Evolutionary conservation across 1,140 invertebrate genomes (phyloP), one percentile per base, ranked within the genome.

Genomic region (Magallana angulata): DNA sequence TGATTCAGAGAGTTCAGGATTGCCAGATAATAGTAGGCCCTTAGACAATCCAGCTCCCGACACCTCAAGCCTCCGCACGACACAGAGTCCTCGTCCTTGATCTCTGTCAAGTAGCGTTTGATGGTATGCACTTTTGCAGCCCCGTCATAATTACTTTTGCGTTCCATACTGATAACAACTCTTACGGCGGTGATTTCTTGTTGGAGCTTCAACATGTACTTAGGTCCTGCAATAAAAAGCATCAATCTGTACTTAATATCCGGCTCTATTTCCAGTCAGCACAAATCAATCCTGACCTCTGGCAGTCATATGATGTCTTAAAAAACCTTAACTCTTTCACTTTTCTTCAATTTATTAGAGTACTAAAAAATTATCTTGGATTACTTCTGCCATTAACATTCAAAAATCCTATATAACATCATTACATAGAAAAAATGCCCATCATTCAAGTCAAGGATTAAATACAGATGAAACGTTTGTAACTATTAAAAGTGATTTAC

Each of bases 151-250:
- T 91, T 89, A 58, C 88, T 90, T 68, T 91, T 89, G 36, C 85
- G 91, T 85, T 94, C 92, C 90, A 94, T 92, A 68, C 90, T 93
- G 58, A 94, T 92, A n/a, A 94, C 86, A 0, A 94, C 92, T 18
- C 92, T 85, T 83, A 92, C 88, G 2, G 93, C 93, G 18, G 92
- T 93, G 68, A 92, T 91, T 85, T 94, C 93, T 36, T 94, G 92
- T 83, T 94, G 93, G 58, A 94, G 89, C 81, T 94, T 94, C 71
- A 94, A 87, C n/a, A 93, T 87, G 87, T 94, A 94, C 84, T 94
- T 94, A 64, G 93, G 93, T 82, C 93, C 93, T 94, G 89, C 7
- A 91, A 64, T 82, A 84, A 86, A 80, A 58, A 88, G 16, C 56
- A 59, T 82, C 12, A 14, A 12, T n/a, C 57, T 64, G 14, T 14